Evolutionary conservation across 2,113 vertebrate species (phyloP), one percentile per base, ranked within the genome.

Genomic region (Pycnonotus jocosus): DNA sequence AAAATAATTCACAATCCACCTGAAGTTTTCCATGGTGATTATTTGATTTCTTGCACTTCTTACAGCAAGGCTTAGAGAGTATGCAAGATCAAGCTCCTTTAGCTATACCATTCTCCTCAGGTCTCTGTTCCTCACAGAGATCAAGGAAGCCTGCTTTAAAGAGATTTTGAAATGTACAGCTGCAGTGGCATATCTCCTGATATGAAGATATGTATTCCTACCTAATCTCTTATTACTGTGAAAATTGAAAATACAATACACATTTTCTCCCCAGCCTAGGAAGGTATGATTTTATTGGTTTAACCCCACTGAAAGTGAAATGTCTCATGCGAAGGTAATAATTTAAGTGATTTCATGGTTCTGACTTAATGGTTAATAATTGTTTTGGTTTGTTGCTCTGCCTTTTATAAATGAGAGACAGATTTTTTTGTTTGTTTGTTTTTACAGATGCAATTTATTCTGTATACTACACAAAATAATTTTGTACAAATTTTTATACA

Each of bases 381-480:
- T 6, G 4, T 86, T 86, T 85, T 88, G 20, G 17, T 66, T 89
- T 94, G 37, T 81, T 85, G 91, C 40, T 23, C 57, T 90, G 42
- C 9, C 38, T 92, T 57, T 92, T 92, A 76, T 84, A 84, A 28
- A 66, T 64, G 72, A 69, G 14, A 72, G 56, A 60, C 15, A 64
- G 25, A 54, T 54, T 8, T 5, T 80, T 93, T 38, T 38, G n/a
- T n/a, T n/a, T n/a, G n/a, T 95, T 92, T 79, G 93, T 92, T 95
- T 88, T 92, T 92, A 53, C n/a, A 51, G 56, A 69, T 94, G 28
- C 17, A 86, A 50, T 86, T 95, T 95, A 84, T 95, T 93, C 81
- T 92, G 35, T 79, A 23, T 61, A 68, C 86, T 74, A n/a, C 58
- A 79, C 25, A 93, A 56, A 93, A 40, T 80, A 94, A 92, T 89